Evolutionary conservation across 2,888 invertebrate genomes (phyloP).

Genomic region (Agrilus mali): DNA sequence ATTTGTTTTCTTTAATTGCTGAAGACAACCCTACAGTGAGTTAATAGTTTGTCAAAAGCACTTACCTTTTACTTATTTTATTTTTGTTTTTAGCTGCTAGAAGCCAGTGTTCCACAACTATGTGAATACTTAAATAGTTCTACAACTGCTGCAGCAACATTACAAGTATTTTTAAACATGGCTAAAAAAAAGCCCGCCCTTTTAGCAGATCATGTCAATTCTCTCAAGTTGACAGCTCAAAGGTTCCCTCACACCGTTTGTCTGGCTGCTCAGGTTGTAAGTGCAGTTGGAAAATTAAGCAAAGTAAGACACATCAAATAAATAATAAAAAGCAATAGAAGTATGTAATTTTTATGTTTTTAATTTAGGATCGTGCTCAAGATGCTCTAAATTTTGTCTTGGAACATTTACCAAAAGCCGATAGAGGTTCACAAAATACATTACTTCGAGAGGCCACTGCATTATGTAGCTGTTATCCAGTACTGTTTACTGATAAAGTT

Average conservation of each 20-base stretch:
- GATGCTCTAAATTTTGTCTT: constrained; percentile 73
- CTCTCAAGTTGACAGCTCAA: constrained; percentile 55
- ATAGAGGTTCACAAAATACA: constrained; percentile 59
- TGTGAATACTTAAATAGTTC: constrained; percentile 59
- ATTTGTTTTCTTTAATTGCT: constrained; percentile 72
- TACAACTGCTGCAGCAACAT: constrained; percentile 47
- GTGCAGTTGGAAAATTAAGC: constrained; percentile 57
- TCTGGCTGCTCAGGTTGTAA: constrained; percentile 56
- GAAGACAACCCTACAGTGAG: constrained; percentile 63
- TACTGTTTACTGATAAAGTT: constrained; percentile 67
- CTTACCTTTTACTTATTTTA: constrained; percentile 4
- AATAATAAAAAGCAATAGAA: background rate
- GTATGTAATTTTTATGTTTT: background rate
- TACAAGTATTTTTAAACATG: constrained; percentile 65
- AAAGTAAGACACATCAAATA: constrained; percentile 38
- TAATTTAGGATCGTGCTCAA: constrained; percentile 58
- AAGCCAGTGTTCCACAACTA: constrained; percentile 70
- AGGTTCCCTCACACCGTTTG: constrained; percentile 51
- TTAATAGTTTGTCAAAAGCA: constrained; percentile 9
- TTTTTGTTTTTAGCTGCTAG: constrained; percentile 45
- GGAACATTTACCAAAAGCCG: constrained; percentile 57
- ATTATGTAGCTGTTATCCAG: constrained; percentile 68
- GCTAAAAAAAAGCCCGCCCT: constrained; percentile 56
- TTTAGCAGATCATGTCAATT: constrained; percentile 56
- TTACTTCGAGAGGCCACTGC: constrained; percentile 69